These are phyloP conservation scores for Zootoca vivipara DNA, from an alignment of 2,113 vertebrate genomes.

Conservation along the genomic window DNA sequence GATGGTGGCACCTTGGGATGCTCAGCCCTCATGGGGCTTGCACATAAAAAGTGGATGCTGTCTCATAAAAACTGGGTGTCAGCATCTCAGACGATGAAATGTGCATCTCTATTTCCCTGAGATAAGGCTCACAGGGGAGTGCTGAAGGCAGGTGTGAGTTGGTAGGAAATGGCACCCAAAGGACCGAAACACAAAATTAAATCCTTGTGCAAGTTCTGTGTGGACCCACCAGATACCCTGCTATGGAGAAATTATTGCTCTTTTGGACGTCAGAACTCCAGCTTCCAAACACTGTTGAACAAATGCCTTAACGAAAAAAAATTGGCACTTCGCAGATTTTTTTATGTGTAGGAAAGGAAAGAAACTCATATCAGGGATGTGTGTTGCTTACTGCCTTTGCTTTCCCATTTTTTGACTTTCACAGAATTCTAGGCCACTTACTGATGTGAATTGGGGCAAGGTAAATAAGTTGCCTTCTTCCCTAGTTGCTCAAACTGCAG, in stretches of 20 bases:
- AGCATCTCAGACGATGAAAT: background rate
- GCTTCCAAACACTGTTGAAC: background rate
- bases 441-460: background rate
- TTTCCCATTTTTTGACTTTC: background rate
- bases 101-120: background rate
- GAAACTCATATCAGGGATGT: background rate
- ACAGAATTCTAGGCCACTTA: background rate
- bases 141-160: background rate
- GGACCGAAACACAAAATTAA: background rate
- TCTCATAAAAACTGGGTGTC: background rate
- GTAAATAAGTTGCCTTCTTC: too few relatives aligned
- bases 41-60: background rate
- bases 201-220: background rate
- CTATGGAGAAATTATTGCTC: background rate
- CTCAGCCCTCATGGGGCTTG: background rate
- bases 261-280: background rate
- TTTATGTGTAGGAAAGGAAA: background rate
- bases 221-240: background rate
- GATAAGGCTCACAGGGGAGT: background rate
- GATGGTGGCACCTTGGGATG: background rate
- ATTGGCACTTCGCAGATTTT: background rate
- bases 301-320: background rate
- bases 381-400: background rate
- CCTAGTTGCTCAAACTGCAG: too few relatives aligned
- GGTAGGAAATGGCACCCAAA: background rate